Evolutionary conservation across 30 jellyfish, hydroid and myxozoan genomes (phyloP).

Genomic region (Clytia hemisphaerica): DNA sequence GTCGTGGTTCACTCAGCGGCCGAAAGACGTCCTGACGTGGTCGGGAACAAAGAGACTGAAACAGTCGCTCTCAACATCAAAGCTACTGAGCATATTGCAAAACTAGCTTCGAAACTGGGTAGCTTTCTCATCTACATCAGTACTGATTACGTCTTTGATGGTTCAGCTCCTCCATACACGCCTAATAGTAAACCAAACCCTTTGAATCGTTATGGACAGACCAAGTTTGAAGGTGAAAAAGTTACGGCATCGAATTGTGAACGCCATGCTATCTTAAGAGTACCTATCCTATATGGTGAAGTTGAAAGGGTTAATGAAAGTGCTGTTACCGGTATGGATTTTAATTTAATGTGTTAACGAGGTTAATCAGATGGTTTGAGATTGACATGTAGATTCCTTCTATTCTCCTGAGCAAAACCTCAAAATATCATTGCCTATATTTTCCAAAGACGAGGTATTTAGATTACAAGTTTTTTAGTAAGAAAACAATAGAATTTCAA

Average conservation of each 20-base stretch:
- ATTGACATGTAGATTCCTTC: too few relatives aligned
- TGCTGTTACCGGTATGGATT: constrained; percentile 58
- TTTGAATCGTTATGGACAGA: constrained; percentile 52
- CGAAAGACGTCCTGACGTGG: constrained; percentile 68
- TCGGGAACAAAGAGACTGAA: constrained; percentile 47
- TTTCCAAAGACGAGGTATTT: too few relatives aligned
- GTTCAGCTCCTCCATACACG: constrained; percentile 63
- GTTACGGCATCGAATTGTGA: constrained; percentile 27
- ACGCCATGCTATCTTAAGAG: constrained; percentile 47
- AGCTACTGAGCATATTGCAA: constrained; percentile 53
- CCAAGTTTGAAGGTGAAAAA: constrained; percentile 61
- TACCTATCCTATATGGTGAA: constrained; percentile 72
- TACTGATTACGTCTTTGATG: constrained; percentile 86
- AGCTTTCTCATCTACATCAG: constrained; percentile 62
- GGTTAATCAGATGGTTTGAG: too few relatives aligned
- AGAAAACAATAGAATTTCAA: too few relatives aligned
- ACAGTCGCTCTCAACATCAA: constrained; percentile 38
- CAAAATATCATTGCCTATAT: too few relatives aligned
- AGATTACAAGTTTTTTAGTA: too few relatives aligned
- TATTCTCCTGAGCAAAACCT: too few relatives aligned
- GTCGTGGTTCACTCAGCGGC: constrained; percentile 74
- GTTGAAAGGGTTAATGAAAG: constrained; percentile 64
- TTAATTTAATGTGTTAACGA: too few relatives aligned
- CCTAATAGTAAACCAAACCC: constrained; percentile 69
- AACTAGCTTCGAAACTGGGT: constrained; percentile 28